Conservation (phyloP, 92 coral and sea anemone species). For the Phenganax marumi region DNA sequence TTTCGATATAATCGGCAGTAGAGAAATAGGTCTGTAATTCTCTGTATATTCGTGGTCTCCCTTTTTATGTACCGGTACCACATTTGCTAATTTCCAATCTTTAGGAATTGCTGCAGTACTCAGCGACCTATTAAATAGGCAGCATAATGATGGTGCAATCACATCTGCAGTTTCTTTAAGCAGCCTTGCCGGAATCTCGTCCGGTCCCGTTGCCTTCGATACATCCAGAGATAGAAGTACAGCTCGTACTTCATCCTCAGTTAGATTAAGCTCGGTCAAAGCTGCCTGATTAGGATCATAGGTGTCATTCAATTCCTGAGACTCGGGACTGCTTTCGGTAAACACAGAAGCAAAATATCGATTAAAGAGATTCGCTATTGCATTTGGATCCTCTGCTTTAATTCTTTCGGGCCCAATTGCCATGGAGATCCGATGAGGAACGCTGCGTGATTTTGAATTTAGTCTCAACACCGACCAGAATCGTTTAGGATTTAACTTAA, state of each 20-base stretch:
- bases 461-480: slow-evolving; percentile 62
- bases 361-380: slow-evolving; percentile 52
- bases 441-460: slow-evolving; percentile 53
- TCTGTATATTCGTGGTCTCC: slow-evolving; percentile 8
- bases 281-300: slow-evolving; percentile 32
- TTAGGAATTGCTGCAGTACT: not conserved
- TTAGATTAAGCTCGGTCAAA: slow-evolving; percentile 47
- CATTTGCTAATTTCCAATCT: not conserved
- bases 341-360: slow-evolving; percentile 56
- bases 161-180: slow-evolving; percentile 9
- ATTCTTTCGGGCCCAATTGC: slow-evolving; percentile 41
- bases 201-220: slow-evolving; percentile 52
- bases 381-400: slow-evolving; percentile 40
- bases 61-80: slow-evolving; percentile 8
- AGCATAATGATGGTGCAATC: not conserved
- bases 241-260: slow-evolving; percentile 41
- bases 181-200: slow-evolving; percentile 40
- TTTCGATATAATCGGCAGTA: too few relatives aligned
- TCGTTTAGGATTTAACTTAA: slow-evolving; percentile 56
- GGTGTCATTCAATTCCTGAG: slow-evolving; percentile 20
- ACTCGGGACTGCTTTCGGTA: slow-evolving; percentile 23
- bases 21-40: slow-evolving; percentile 1
- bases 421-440: slow-evolving; percentile 56
- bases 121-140: not conserved
- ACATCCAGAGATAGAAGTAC: slow-evolving; percentile 34